Evolutionary conservation across 2,888 invertebrate genomes (phyloP).

Genomic region (Dione vanillae): DNA sequence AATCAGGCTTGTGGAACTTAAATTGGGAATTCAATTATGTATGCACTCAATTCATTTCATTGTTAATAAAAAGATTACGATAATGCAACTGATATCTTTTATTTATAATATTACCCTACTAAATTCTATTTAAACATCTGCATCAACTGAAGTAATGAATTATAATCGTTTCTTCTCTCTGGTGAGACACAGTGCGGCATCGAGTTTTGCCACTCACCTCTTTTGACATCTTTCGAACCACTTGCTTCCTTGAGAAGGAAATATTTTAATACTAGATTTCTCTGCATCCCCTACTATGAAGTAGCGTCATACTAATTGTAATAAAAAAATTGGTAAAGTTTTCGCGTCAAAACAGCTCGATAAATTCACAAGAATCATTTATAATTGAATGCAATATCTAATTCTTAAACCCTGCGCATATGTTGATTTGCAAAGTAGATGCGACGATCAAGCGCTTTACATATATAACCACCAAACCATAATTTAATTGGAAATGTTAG

Average conservation of each 20-base stretch:
- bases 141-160: too few species aligned
- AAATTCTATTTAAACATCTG: neutral
- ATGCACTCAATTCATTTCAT: constrained; percentile 82
- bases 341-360: neutral
- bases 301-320: too few species aligned
- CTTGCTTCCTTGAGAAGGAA: too few species aligned
- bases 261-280: too few species aligned
- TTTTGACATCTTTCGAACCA: too few species aligned
- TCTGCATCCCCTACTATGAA: too few species aligned
- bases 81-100: constrained; percentile 56
- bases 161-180: too few species aligned
- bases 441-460: neutral
- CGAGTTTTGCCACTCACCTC: too few species aligned
- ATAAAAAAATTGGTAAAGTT: too few species aligned
- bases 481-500: neutral
- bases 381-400: neutral
- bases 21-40: constrained; percentile 78
- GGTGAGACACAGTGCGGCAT: too few species aligned
- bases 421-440: neutral
- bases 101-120: constrained; percentile 49
- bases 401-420: neutral
- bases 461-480: neutral
- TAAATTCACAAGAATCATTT: neutral
- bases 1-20: constrained; percentile 73
- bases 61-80: constrained; percentile 83